Conservation (phyloP, 2,888 invertebrate species). For the Calliopum simillimum region DNA sequence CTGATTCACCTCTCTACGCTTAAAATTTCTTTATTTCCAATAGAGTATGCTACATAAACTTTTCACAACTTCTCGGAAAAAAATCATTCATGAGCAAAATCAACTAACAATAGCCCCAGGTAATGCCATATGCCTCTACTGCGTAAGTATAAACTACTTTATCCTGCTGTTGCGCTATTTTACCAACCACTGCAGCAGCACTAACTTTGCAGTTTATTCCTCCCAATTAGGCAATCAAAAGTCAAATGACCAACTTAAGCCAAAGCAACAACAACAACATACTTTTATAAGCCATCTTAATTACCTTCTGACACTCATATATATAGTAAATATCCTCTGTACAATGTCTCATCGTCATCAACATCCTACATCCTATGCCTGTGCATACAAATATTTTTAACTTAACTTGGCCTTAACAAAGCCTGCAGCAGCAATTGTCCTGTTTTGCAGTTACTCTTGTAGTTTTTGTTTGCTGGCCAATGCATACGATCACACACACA, state of each 20-base stretch:
- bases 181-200: background rate
- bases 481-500: constrained; percentile 2
- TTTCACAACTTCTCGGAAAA: too few relatives aligned
- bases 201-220: constrained; percentile 8
- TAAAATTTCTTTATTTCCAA: too few relatives aligned
- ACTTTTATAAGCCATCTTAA: constrained; percentile 18
- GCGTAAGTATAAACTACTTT: too few relatives aligned
- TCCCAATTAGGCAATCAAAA: constrained; percentile 17
- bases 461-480: background rate
- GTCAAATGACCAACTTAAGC: background rate
- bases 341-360: background rate
- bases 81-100: too few relatives aligned
- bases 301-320: constrained; percentile 1
- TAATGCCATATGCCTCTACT: too few relatives aligned
- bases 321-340: background rate
- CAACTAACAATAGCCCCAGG: too few relatives aligned
- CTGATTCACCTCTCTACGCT: too few relatives aligned
- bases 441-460: constrained; percentile 1
- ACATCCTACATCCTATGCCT: background rate
- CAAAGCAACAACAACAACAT: constrained; percentile 16
- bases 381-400: background rate
- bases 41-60: too few relatives aligned
- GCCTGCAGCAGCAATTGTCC: background rate
- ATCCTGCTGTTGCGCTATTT: background rate
- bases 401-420: background rate